A percentile compares a stretch with the other conserved stretches of the same genome.
phyloP scores from a whole-genome alignment of 1,140 invertebrate species.

The Penaeus indicus region DNA sequence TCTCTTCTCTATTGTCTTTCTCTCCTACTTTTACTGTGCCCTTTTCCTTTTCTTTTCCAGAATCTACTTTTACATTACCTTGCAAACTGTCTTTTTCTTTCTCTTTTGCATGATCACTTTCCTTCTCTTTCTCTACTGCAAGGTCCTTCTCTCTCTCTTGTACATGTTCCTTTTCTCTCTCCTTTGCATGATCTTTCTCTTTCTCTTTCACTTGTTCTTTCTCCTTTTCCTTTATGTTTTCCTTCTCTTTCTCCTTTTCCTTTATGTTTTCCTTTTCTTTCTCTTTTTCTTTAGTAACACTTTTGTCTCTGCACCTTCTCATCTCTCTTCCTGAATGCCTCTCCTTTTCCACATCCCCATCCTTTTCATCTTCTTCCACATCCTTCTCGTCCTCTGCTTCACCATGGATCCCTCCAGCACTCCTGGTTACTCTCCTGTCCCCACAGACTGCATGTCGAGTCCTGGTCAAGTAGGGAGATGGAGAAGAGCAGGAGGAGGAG shows the following conservation, averaged over 20 bases:
- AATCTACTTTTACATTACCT: neutral
- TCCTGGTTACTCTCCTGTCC: constrained; percentile 51
- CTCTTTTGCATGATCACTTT: neutral
- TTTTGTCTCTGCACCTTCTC: neutral
- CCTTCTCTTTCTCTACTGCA: constrained; percentile 30
- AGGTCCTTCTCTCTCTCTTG: constrained; percentile 5
- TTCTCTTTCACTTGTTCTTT: constrained; percentile 29
- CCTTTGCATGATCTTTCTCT: constrained; percentile 15
- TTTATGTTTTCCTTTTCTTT: constrained; percentile 20
- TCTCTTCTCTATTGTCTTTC: neutral
- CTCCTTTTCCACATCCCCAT: neutral
- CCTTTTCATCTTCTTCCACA: neutral
- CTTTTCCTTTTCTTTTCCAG: constrained; percentile 2
- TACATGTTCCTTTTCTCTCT: neutral
- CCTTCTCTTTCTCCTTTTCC: neutral
- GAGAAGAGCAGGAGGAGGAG: neutral
- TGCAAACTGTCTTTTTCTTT: constrained; percentile 4
- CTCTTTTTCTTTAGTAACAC: constrained; percentile 1
- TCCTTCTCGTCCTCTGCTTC: constrained; percentile 11
- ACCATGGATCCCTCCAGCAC: constrained; percentile 28
- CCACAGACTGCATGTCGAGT: constrained; percentile 14
- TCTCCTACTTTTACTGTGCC: neutral
- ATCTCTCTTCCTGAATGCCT: neutral
- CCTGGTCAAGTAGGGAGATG: neutral
- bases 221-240: neutral